phyloP scores from a whole-genome alignment of 2,113 vertebrate species.

The Oreochromis aureus region DNA sequence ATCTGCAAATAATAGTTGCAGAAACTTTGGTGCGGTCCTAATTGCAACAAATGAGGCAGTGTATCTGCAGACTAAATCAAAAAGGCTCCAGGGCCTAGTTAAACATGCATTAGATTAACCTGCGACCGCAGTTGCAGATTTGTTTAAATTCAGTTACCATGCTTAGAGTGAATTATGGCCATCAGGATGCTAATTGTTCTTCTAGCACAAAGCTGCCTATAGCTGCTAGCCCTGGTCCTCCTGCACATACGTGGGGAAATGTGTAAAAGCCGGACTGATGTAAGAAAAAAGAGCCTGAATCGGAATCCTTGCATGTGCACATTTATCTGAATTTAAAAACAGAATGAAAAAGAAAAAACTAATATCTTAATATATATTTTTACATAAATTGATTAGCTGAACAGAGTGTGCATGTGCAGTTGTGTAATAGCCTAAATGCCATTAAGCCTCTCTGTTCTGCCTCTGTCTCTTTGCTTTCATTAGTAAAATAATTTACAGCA shows the following conservation, averaged over 20 bases:
- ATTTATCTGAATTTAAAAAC: not conserved
- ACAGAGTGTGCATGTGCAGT: not conserved
- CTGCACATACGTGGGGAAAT: not conserved
- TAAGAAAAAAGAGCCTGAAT: not conserved
- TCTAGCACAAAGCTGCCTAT: not conserved
- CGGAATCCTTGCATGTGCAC: not conserved
- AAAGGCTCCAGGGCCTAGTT: not conserved
- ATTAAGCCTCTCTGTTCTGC: not conserved
- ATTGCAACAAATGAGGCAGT: constrained; percentile 32
- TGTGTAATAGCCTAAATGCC: not conserved
- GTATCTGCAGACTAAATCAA: not conserved
- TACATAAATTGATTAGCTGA: constrained; percentile 7
- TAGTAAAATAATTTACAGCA: constrained; percentile 17
- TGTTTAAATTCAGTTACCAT: not conserved
- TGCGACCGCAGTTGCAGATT: not conserved
- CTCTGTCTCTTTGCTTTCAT: constrained; percentile 24
- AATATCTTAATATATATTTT: not conserved
- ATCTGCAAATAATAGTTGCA: not conserved
- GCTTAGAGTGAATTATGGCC: constrained; percentile 7
- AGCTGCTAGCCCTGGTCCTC: not conserved
- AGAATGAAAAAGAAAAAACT: not conserved
- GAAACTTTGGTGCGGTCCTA: not conserved
- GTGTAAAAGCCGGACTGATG: not conserved
- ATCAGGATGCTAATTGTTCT: constrained; percentile 21
- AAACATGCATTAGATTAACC: not conserved